These are phyloP conservation scores for Saccostrea glomerata DNA, from an alignment of 1,140 invertebrate species.

Conservation along the genomic window DNA sequence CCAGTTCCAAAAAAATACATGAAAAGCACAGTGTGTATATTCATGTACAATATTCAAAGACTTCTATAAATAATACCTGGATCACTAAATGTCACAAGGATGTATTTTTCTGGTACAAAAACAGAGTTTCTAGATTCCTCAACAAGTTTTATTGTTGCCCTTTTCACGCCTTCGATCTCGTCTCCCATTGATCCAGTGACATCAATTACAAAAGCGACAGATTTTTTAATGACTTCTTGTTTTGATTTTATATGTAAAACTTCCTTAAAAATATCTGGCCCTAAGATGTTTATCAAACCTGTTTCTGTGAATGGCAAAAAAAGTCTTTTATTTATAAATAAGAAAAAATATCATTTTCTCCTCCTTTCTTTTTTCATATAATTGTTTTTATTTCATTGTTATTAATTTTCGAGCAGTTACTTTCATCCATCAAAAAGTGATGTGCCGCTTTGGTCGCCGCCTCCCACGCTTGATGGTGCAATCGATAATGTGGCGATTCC, in stretches of 20 bases:
- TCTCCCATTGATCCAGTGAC: conserved; percentile 63
- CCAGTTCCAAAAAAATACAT: too few relatives aligned
- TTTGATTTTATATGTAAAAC: not conserved
- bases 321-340: too few relatives aligned
- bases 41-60: too few relatives aligned
- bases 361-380: too few relatives aligned
- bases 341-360: too few relatives aligned
- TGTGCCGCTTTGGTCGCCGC: not conserved
- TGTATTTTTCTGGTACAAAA: conserved; percentile 62
- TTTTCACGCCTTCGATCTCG: conserved; percentile 63
- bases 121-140: conserved; percentile 50
- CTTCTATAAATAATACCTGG: too few relatives aligned
- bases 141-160: conserved; percentile 55
- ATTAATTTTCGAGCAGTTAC: not conserved
- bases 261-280: not conserved
- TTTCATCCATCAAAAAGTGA: not conserved
- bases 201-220: conserved; percentile 65
- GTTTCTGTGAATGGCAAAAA: not conserved
- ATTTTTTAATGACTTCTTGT: conserved; percentile 10
- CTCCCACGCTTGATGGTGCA: not conserved
- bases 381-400: too few relatives aligned
- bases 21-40: too few relatives aligned
- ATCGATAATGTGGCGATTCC: not conserved
- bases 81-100: conserved; percentile 65
- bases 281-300: not conserved